phyloP scores from a whole-genome alignment of 2,888 invertebrate species.

The Alloplasta piceator region DNA sequence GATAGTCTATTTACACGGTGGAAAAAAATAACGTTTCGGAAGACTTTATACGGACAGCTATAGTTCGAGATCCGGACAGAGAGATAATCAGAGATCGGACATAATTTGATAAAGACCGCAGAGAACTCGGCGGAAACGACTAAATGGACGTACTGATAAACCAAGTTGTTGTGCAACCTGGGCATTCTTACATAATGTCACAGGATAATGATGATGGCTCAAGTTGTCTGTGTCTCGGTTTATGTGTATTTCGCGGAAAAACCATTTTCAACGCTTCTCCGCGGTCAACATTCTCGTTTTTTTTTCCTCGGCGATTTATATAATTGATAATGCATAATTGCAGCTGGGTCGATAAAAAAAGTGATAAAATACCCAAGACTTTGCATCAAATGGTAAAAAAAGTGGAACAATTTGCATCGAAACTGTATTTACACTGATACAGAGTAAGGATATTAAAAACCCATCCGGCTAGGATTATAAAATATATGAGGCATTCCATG shows the following conservation, averaged over 20 bases:
- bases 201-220: slow-evolving; percentile 62
- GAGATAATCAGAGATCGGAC: slow-evolving; percentile 60
- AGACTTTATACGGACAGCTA: slow-evolving; percentile 25
- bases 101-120: slow-evolving; percentile 76
- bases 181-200: slow-evolving; percentile 68
- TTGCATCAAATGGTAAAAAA: too few relatives aligned
- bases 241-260: not conserved
- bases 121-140: slow-evolving; percentile 75
- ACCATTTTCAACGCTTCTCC: slow-evolving; percentile 41
- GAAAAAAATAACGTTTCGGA: slow-evolving; percentile 39
- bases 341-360: too few relatives aligned
- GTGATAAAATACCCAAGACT: too few relatives aligned
- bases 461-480: too few relatives aligned
- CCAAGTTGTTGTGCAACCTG: slow-evolving; percentile 77
- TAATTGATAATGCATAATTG: slow-evolving; percentile 12
- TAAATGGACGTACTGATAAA: slow-evolving; percentile 75
- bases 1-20: slow-evolving; percentile 29
- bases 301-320: slow-evolving; percentile 15
- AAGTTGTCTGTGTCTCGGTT: not conserved
- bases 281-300: slow-evolving; percentile 1
- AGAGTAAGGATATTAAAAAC: too few relatives aligned
- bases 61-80: slow-evolving; percentile 30
- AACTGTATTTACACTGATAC: too few relatives aligned
- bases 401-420: too few relatives aligned
- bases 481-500: too few relatives aligned